Evolutionary conservation across 2,113 vertebrate genomes (phyloP).

Genomic region (Chloropsis hardwickii): DNA sequence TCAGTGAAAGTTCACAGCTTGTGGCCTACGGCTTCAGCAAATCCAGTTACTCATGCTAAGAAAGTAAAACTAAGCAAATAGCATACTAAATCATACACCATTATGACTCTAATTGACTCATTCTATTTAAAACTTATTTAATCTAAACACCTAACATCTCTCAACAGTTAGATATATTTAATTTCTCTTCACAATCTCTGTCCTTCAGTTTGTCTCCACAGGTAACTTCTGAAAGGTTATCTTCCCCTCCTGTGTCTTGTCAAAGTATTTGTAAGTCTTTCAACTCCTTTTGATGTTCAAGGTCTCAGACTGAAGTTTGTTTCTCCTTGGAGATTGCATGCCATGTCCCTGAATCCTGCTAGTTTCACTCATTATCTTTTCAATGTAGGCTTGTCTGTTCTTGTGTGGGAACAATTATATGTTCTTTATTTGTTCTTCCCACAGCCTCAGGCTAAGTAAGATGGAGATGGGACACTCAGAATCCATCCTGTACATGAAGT

Average conservation of each 20-base stretch:
- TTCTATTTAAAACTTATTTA: neutral
- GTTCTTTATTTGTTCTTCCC: slow-evolving; percentile 25
- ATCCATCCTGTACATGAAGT: neutral
- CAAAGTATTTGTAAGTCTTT: neutral
- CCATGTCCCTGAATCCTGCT: neutral
- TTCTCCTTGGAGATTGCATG: neutral
- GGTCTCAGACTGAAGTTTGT: slow-evolving; percentile 5
- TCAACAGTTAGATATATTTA: neutral
- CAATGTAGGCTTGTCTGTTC: neutral
- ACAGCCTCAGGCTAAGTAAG: neutral
- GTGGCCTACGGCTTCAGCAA: neutral
- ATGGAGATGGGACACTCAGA: neutral
- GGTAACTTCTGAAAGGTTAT: neutral
- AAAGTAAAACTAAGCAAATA: neutral
- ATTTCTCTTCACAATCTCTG: neutral
- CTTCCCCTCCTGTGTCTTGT: neutral
- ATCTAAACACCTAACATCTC: neutral
- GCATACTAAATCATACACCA: neutral
- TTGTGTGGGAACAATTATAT: neutral
- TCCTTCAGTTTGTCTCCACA: neutral
- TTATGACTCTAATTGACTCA: neutral
- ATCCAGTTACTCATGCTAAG: neutral
- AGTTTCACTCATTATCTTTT: neutral
- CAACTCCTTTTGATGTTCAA: neutral
- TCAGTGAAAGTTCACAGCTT: neutral